Evolutionary conservation across 2,113 vertebrate genomes (phyloP).

Genomic region (Ammospiza caudacuta): DNA sequence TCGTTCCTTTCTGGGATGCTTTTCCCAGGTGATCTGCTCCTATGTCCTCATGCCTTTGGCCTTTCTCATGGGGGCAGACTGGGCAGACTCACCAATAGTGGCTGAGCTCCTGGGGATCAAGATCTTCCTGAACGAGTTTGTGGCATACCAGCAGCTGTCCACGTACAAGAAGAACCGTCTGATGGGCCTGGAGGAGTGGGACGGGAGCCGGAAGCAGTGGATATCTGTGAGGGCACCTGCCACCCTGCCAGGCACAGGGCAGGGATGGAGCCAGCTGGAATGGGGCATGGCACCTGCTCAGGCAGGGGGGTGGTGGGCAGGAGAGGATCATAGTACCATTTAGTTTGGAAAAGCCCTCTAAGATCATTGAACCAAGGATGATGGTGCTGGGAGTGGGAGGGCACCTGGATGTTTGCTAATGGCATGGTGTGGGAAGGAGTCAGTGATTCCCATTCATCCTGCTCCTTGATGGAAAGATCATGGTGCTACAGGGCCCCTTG

Average conservation of each 20-base stretch:
- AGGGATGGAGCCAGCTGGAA: not conserved
- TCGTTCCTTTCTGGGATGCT: not conserved
- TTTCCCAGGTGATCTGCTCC: slow-evolving; percentile 88
- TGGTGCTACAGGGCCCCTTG: not conserved
- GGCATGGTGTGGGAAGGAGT: not conserved
- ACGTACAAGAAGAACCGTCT: slow-evolving; percentile 80
- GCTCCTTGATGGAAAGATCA: not conserved
- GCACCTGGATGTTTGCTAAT: not conserved
- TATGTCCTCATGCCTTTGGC: slow-evolving; percentile 91
- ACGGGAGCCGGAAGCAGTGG: slow-evolving; percentile 74
- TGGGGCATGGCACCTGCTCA: not conserved
- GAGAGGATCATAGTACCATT: not conserved
- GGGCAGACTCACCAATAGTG: slow-evolving; percentile 81
- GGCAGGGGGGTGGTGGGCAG: not conserved
- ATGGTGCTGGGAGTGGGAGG: not conserved
- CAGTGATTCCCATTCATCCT: not conserved
- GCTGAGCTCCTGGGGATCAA: slow-evolving; percentile 92
- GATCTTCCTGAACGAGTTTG: slow-evolving; percentile 94
- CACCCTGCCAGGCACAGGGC: not conserved
- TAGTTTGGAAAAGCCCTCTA: not conserved
- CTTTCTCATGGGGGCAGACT: slow-evolving; percentile 91
- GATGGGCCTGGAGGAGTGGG: slow-evolving; percentile 72
- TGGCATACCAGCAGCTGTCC: slow-evolving; percentile 88
- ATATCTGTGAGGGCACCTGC: slow-evolving; percentile 83
- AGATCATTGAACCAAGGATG: not conserved